phyloP scores from a whole-genome alignment of 1,140 invertebrate genomes.

The Cotesia glomerata region DNA sequence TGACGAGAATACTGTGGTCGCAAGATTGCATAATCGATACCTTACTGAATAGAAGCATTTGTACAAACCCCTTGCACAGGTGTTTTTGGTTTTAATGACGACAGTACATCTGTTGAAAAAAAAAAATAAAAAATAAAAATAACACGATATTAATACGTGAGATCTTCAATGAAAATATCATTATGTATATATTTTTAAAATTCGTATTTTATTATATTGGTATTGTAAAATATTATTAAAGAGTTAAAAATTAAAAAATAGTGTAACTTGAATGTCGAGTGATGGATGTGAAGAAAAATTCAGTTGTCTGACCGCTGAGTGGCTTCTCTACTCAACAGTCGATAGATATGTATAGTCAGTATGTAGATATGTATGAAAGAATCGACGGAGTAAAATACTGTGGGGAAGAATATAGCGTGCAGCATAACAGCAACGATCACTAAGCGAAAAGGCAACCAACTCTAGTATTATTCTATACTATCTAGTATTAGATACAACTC shows the following conservation, averaged over 20 bases:
- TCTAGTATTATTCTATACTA: conserved; percentile 33
- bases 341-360: neutral
- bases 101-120: no score
- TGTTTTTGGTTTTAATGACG: conserved; percentile 32
- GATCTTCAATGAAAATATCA: no score
- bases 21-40: conserved; percentile 58
- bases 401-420: conserved; percentile 2
- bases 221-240: no score
- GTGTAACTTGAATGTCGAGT: no score
- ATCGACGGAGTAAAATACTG: neutral
- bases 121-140: no score
- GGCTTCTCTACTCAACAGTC: neutral
- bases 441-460: neutral
- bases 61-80: conserved; percentile 36
- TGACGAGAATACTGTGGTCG: conserved; percentile 13
- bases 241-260: no score
- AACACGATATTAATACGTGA: no score
- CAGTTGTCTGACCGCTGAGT: neutral
- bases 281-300: no score
- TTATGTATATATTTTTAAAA: no score
- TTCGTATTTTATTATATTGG: no score
- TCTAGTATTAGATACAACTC: conserved; percentile 28
- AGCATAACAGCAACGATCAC: neutral
- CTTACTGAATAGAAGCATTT: neutral
- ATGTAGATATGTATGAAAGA: neutral